Percentiles rank a stretch among this genome's conserved stretches.
phyloP scores from a whole-genome alignment of 2,888 invertebrate genomes.

The Parnassius smintheus region DNA sequence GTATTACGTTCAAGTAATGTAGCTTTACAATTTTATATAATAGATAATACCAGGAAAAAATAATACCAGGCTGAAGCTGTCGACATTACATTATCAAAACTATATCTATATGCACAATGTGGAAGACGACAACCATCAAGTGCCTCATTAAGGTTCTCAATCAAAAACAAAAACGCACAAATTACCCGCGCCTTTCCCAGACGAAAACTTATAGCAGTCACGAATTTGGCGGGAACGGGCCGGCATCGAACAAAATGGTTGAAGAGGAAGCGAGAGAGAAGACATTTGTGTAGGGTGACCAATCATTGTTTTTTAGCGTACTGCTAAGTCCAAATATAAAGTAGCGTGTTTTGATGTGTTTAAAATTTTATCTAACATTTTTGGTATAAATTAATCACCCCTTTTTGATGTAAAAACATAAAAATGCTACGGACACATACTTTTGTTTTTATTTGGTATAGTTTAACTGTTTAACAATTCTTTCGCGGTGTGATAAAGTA shows the following conservation, averaged over 20 bases:
- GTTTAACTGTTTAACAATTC: not conserved
- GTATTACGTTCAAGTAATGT: too few species aligned
- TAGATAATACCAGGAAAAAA: too few species aligned
- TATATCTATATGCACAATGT: not conserved
- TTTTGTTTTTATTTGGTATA: not conserved
- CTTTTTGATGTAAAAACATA: too few species aligned
- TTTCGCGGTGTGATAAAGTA: too few species aligned
- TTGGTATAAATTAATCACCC: too few species aligned
- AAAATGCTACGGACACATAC: not conserved
- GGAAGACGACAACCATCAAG: not conserved
- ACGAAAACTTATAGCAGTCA: constrained; percentile 62
- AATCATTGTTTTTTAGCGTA: not conserved
- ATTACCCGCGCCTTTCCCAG: constrained; percentile 47
- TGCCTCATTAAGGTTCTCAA: constrained; percentile 37
- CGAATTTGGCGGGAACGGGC: constrained; percentile 56
- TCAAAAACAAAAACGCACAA: constrained; percentile 50
- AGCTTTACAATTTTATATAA: too few species aligned
- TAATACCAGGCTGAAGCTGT: not conserved
- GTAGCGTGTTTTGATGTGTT: too few species aligned
- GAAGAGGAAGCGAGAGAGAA: constrained; percentile 35
- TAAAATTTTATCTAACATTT: too few species aligned
- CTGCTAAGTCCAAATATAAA: too few species aligned
- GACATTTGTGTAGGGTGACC: constrained; percentile 23
- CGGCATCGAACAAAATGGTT: constrained; percentile 25
- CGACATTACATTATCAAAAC: too few species aligned